phyloP scores from a whole-genome alignment of 2,888 invertebrate species.

The Odontothrips loti region DNA sequence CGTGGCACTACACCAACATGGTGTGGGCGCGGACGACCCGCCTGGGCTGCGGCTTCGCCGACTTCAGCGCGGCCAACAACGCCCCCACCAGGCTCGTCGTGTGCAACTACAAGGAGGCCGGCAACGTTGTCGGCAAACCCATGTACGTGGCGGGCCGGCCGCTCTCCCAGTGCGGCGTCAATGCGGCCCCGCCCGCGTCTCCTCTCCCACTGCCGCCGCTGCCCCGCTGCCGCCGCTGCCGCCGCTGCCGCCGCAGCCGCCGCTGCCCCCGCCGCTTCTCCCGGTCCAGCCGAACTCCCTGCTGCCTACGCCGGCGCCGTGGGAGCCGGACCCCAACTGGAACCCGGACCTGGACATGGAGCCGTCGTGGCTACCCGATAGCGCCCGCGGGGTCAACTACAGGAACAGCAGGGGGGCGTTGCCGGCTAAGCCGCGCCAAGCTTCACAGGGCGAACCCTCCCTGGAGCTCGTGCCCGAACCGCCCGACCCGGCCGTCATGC shows the following conservation, averaged over 20 bases:
- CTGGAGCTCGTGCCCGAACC: no score
- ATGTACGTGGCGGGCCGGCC: background rate
- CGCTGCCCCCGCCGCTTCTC: background rate
- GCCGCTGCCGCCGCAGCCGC: background rate
- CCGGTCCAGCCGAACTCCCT: background rate
- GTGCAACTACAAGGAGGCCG: slow-evolving; percentile 18
- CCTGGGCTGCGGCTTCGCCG: slow-evolving; percentile 4
- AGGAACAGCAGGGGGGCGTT: background rate
- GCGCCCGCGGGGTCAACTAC: background rate
- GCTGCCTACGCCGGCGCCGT: background rate
- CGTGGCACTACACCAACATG: slow-evolving; percentile 3
- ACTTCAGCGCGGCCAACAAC: background rate
- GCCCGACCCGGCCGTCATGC: background rate
- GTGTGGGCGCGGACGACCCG: background rate
- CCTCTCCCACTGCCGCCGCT: background rate
- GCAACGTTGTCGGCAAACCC: background rate
- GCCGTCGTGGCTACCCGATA: background rate
- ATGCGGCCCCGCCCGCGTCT: background rate
- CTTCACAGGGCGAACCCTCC: no score
- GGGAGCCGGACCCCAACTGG: background rate
- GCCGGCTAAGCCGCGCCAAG: background rate
- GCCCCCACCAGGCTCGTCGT: background rate
- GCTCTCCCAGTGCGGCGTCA: background rate
- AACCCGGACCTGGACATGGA: background rate
- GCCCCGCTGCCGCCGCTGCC: background rate